These are phyloP conservation scores for Candidula unifasciata DNA, from an alignment of 2,888 invertebrate genomes.

Conservation along the genomic window DNA sequence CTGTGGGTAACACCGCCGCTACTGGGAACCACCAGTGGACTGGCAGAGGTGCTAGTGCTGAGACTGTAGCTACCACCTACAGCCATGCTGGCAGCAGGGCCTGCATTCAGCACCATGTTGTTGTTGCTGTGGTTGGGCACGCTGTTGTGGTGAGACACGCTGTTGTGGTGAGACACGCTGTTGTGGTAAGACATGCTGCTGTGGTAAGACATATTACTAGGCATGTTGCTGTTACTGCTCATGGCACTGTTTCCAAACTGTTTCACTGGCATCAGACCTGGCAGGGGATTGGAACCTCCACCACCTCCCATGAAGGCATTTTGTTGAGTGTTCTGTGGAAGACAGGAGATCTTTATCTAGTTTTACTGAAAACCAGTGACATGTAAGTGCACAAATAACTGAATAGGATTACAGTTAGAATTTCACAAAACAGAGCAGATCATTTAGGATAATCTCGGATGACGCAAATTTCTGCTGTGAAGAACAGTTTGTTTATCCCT, in stretches of 20 bases:
- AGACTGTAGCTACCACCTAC: slow-evolving; percentile 29
- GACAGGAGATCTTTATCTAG: slow-evolving; percentile 32
- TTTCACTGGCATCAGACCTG: slow-evolving; percentile 30
- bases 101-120: not conserved
- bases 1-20: too few species aligned
- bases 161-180: not conserved
- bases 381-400: not conserved
- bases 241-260: slow-evolving; percentile 34
- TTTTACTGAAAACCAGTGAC: too few species aligned
- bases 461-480: too few species aligned
- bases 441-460: too few species aligned
- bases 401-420: too few species aligned
- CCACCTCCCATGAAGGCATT: slow-evolving; percentile 23
- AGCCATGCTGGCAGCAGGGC: not conserved
- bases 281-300: slow-evolving; percentile 10
- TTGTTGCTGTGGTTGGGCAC: slow-evolving; percentile 7
- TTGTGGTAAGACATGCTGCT: not conserved
- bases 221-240: slow-evolving; percentile 32
- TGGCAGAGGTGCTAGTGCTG: slow-evolving; percentile 19
- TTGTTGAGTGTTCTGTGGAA: slow-evolving; percentile 44
- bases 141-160: not conserved
- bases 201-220: not conserved
- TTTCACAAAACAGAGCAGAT: too few species aligned
- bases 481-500: too few species aligned
- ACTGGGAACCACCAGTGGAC: slow-evolving; percentile 7